Conservation (phyloP, 2,888 invertebrate genomes). For the Proisotoma minuta region DNA sequence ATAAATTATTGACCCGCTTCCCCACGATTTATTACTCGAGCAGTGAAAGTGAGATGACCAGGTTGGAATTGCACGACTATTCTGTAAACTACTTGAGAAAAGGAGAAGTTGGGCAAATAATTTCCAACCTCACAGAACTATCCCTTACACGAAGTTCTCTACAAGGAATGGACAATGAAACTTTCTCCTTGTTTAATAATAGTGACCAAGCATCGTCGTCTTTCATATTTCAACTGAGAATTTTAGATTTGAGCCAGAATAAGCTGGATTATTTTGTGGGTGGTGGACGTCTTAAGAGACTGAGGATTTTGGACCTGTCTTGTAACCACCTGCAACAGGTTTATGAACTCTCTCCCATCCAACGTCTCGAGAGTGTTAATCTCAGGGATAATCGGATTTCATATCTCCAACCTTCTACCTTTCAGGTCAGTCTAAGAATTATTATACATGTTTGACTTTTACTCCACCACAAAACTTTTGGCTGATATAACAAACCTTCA, state of each 20-base stretch:
- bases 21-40: slow-evolving; percentile 22
- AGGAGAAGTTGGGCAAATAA: slow-evolving; percentile 35
- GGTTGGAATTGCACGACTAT: slow-evolving; percentile 42
- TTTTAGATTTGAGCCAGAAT: slow-evolving; percentile 44
- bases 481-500: too few relatives aligned
- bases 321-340: slow-evolving; percentile 44
- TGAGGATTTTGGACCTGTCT: slow-evolving; percentile 45
- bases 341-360: slow-evolving; percentile 32
- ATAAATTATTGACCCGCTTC: slow-evolving; percentile 38
- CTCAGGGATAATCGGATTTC: slow-evolving; percentile 45
- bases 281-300: slow-evolving; percentile 33
- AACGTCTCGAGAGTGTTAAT: slow-evolving; percentile 46
- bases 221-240: slow-evolving; percentile 6
- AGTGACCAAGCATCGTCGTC: background rate
- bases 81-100: slow-evolving; percentile 34
- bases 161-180: slow-evolving; percentile 39
- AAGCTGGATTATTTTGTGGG: slow-evolving; percentile 44
- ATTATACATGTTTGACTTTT: too few relatives aligned
- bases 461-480: too few relatives aligned
- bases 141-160: slow-evolving; percentile 40
- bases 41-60: slow-evolving; percentile 18
- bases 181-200: slow-evolving; percentile 25
- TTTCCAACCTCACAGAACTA: slow-evolving; percentile 42
- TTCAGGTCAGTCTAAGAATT: slow-evolving; percentile 41
- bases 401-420: slow-evolving; percentile 39